phyloP scores from a whole-genome alignment of 2,113 vertebrate species.

The Pollachius pollachius region DNA sequence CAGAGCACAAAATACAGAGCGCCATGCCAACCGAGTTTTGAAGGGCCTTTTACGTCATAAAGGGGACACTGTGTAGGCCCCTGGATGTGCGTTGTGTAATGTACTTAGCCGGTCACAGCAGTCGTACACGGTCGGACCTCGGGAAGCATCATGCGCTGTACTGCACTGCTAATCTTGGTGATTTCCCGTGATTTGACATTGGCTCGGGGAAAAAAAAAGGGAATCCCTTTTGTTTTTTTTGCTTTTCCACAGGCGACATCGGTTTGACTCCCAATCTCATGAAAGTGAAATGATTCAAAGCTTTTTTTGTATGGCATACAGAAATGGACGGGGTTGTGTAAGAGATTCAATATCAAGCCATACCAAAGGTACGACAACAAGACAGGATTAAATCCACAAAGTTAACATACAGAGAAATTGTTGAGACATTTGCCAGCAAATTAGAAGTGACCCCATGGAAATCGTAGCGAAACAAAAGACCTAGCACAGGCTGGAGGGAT shows the following conservation, averaged over 20 bases:
- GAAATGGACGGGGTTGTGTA: no score
- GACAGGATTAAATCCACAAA: conserved; percentile 23
- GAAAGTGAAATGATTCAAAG: no score
- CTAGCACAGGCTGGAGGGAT: conserved; percentile 4
- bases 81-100: conserved; percentile 62
- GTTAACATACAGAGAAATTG: conserved; percentile 10
- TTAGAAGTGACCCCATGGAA: conserved; percentile 27
- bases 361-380: neutral
- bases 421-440: conserved; percentile 28
- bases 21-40: conserved; percentile 39
- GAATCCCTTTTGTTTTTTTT: neutral
- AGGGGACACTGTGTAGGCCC: conserved; percentile 48
- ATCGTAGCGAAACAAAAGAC: conserved; percentile 25
- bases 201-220: neutral
- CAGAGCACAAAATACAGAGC: conserved; percentile 15
- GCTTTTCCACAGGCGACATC: no score
- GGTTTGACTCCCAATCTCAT: no score
- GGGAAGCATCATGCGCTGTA: conserved; percentile 35
- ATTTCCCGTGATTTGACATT: neutral
- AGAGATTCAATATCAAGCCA: no score
- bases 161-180: conserved; percentile 9
- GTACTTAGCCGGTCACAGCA: conserved; percentile 22
- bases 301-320: no score
- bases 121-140: conserved; percentile 39
- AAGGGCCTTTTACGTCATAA: conserved; percentile 33